phyloP scores from a whole-genome alignment of 2,888 invertebrate genomes.

The Pterostichus madidus region DNA sequence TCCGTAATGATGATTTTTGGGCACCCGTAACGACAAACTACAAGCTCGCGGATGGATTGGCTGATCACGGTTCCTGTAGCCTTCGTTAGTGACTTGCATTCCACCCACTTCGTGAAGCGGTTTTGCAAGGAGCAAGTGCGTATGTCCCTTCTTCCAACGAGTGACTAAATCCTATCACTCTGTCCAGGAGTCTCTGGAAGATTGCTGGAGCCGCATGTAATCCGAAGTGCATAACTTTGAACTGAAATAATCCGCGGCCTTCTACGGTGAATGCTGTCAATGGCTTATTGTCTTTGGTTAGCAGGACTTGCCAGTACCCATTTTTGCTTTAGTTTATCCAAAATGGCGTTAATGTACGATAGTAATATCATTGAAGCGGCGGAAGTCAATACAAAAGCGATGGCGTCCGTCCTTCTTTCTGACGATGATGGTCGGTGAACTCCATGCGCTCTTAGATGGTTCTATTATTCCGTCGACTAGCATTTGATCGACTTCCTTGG shows the following conservation, averaged over 20 bases:
- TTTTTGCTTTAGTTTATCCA: constrained; percentile 69
- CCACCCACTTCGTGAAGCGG: constrained; percentile 69
- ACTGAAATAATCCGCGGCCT: constrained; percentile 69
- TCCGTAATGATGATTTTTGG: constrained; percentile 58
- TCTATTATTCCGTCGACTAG: no score
- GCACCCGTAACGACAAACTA: constrained; percentile 50
- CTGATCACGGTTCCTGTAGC: constrained; percentile 65
- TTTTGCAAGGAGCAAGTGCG: constrained; percentile 69
- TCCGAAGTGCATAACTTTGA: constrained; percentile 73
- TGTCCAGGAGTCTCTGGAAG: constrained; percentile 71
- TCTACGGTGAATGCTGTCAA: constrained; percentile 72
- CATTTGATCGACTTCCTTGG: no score
- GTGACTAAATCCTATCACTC: constrained; percentile 69
- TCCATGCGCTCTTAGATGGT: no score
- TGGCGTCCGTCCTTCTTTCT: no score
- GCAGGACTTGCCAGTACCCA: constrained; percentile 71
- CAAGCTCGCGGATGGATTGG: background rate
- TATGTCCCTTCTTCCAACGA: constrained; percentile 60
- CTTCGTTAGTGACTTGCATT: constrained; percentile 68
- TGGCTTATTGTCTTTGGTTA: constrained; percentile 67
- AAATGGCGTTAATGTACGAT: constrained; percentile 69
- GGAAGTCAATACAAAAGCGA: no score
- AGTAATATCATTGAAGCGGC: no score
- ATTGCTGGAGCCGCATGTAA: constrained; percentile 71
- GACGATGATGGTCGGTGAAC: no score